Evolutionary conservation across 2,113 vertebrate species (phyloP), one percentile per base, ranked within the genome.

Genomic region (Psilopogon haemacephalus): DNA sequence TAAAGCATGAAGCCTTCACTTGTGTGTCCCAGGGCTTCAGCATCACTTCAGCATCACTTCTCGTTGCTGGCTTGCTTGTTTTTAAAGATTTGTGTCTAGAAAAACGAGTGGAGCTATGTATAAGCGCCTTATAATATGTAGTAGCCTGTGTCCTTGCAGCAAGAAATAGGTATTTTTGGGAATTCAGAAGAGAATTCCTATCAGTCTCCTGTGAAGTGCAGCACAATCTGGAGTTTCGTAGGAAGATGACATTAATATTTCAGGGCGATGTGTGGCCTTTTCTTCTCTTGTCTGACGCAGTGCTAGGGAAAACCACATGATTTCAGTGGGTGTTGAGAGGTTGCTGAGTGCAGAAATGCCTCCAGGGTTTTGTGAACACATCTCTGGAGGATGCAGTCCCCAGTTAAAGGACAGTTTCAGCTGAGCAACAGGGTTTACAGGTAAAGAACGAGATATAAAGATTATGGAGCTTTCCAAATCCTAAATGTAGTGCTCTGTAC

Each of bases 321-420:
- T 75, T 68, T 93, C 50, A 80, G 83, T 95, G 96, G 88, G 58
- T 95, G 81, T 78, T 95, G 40, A 54, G 56, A 65, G 68, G 46
- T n/a, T 3, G 2, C 78, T 86, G 76, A 5, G 11, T 69, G 58
- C 72, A 82, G 92, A 90, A 54, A 58, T 63, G 73, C 84, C 55
- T 42, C 19, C 8, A 13, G 65, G 74, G 63, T 76, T 86, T 87
- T 81, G 44, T 55, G 83, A 77, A 18, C 8, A 14, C 7, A 20
- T 40, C 19, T 54, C 68, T 81, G 92, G 33, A 13, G 59, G 16
- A 77, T 72, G 15, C 73, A 65, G 62, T 35, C 56, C 60, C 28
- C 58, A 19, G 37, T 70, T 63, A 82, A 32, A 71, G 63, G 52
- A 56, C 33, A 46, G 73, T 40, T 46, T 89, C 59, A 69, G 54